A percentile compares a stretch with the other conserved stretches of the same genome.
These are phyloP conservation scores for Sinhomidia bicolor DNA, from an alignment of 2,888 invertebrate species.

Conservation along the genomic window DNA sequence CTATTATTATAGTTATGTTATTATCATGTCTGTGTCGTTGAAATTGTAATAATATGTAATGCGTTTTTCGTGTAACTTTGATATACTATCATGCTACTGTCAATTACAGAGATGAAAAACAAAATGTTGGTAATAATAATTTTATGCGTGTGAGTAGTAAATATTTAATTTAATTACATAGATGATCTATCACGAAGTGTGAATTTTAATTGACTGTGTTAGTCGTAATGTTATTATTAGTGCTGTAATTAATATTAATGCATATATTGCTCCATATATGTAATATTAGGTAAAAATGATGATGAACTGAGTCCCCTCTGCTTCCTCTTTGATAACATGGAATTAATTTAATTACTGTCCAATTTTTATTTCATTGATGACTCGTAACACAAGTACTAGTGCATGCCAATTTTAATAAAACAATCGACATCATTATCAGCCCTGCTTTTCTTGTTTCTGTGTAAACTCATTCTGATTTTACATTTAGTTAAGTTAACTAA, in stretches of 20 bases:
- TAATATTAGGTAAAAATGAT: background rate
- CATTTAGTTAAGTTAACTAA: too few species aligned
- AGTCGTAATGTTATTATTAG: conserved; percentile 37
- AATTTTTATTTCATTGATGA: conserved; percentile 25
- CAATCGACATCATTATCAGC: background rate
- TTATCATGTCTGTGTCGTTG: conserved; percentile 3
- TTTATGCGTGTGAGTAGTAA: background rate
- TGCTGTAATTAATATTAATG: conserved; percentile 25
- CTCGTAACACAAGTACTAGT: background rate
- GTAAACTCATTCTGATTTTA: background rate
- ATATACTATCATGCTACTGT: conserved; percentile 5
- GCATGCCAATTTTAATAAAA: conserved; percentile 41
- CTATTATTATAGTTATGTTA: background rate
- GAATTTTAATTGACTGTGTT: conserved; percentile 65
- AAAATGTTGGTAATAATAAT: conserved; percentile 27
- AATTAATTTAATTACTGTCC: background rate
- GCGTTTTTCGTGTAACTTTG: conserved; percentile 24
- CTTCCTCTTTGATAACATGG: background rate
- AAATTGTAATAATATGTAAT: background rate
- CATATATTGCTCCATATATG: background rate
- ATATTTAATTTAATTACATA: conserved; percentile 10
- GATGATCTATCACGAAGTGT: conserved; percentile 45
- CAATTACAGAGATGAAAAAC: conserved; percentile 26
- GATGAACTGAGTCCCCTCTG: conserved; percentile 39
- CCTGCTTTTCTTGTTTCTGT: conserved; percentile 8